Percentiles rank a stretch among this genome's conserved stretches.
These are phyloP conservation scores for Cancer borealis DNA, from an alignment of 2,888 invertebrate genomes.

Conservation along the genomic window DNA sequence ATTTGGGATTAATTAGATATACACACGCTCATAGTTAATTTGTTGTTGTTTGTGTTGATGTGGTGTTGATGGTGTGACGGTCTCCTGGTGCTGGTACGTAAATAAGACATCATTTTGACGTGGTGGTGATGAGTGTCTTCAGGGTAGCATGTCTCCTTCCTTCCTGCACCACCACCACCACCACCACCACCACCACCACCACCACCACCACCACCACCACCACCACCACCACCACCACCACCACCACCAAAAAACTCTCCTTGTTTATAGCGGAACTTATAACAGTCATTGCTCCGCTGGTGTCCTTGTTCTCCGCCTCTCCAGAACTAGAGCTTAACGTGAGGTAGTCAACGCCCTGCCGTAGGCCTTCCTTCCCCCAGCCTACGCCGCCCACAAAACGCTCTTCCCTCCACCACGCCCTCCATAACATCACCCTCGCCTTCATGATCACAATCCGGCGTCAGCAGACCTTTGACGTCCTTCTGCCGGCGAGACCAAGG, in stretches of 20 bases:
- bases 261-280: constrained; percentile 13
- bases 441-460: background rate
- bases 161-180: constrained; percentile 1
- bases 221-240: constrained; percentile 31
- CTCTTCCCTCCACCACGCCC: background rate
- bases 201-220: constrained; percentile 22
- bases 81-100: too few relatives aligned
- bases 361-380: background rate
- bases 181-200: constrained; percentile 30
- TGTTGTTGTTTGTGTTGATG: too few relatives aligned
- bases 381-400: too few relatives aligned
- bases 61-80: too few relatives aligned
- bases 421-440: background rate
- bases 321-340: background rate
- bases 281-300: background rate
- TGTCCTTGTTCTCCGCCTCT: background rate
- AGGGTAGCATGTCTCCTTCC: too few relatives aligned
- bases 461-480: too few relatives aligned
- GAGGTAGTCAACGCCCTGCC: background rate
- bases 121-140: too few relatives aligned
- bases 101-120: too few relatives aligned
- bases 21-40: too few relatives aligned
- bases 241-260: background rate
- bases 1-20: too few relatives aligned
- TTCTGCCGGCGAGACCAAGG: background rate